These are phyloP conservation scores for Calyptomena viridis DNA, from an alignment of 2,113 vertebrate genomes.

Conservation along the genomic window DNA sequence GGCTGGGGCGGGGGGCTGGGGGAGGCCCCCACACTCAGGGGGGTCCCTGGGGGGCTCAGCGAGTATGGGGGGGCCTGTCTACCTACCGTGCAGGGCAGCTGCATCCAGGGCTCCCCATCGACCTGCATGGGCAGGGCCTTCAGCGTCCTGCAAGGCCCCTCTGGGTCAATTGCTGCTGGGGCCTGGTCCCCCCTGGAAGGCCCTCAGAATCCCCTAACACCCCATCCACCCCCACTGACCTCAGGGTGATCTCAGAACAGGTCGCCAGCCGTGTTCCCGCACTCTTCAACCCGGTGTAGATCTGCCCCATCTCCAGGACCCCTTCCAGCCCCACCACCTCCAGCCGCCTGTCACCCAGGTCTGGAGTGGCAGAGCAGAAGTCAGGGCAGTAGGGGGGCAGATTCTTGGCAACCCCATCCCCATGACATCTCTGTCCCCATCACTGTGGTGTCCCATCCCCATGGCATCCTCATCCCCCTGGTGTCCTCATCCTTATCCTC, in stretches of 20 bases:
- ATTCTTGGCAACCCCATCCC: not conserved
- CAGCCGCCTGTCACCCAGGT: constrained; percentile 85
- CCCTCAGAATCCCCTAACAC: not conserved
- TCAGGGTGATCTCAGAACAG: constrained; percentile 87
- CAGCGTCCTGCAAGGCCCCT: constrained; percentile 72
- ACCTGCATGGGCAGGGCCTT: constrained; percentile 94
- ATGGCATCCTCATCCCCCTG: not conserved
- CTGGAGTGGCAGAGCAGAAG: constrained; percentile 42
- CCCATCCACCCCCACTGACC: constrained; percentile 60
- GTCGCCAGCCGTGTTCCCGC: constrained; percentile 87
- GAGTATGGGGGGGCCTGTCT: not conserved
- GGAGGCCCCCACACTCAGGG: not conserved
- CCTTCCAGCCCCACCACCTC: constrained; percentile 92
- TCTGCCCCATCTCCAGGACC: constrained; percentile 93
- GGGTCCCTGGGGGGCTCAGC: not conserved
- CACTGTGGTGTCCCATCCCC: too few relatives aligned
- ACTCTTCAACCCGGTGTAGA: constrained; percentile 90
- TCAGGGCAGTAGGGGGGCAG: not conserved
- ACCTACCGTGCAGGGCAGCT: constrained; percentile 89
- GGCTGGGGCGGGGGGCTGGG: too few relatives aligned
- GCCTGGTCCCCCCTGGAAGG: not conserved
- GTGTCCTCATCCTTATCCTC: too few relatives aligned
- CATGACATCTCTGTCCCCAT: too few relatives aligned
- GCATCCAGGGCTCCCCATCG: constrained; percentile 95
- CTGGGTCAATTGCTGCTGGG: not conserved